phyloP scores from a whole-genome alignment of 2,113 vertebrate genomes.

The Chaetodon auriga region DNA sequence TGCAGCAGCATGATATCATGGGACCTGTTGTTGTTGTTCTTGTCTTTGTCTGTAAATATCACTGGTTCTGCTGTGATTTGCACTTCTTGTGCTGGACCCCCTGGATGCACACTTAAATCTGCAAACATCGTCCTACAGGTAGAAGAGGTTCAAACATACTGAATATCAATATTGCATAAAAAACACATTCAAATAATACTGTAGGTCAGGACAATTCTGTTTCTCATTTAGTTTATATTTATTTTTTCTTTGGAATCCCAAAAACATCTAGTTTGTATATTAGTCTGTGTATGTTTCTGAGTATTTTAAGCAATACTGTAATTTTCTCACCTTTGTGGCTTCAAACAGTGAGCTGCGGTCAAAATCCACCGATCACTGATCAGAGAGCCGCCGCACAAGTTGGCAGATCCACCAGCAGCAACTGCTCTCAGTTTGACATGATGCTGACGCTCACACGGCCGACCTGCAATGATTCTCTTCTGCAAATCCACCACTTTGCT shows the following conservation, averaged over 20 bases:
- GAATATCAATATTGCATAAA: too few species aligned
- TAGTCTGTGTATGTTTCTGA: too few species aligned
- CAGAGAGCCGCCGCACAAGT: slow-evolving; percentile 56
- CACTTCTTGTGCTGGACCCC: background rate
- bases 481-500: slow-evolving; percentile 21
- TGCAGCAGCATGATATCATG: too few species aligned
- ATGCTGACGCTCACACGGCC: rapidly evolving
- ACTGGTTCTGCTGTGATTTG: background rate
- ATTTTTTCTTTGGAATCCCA: too few species aligned
- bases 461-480: slow-evolving; percentile 17
- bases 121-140: background rate
- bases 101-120: background rate
- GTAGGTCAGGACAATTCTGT: too few species aligned
- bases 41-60: background rate
- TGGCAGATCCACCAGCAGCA: too few species aligned
- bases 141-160: background rate
- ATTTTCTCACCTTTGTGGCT: background rate
- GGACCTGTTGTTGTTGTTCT: too few species aligned
- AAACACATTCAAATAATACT: too few species aligned
- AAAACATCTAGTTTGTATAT: too few species aligned
- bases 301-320: too few species aligned
- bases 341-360: slow-evolving; percentile 51
- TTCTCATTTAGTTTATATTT: too few species aligned
- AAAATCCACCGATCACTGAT: slow-evolving; percentile 36
- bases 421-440: too few species aligned